phyloP scores from a whole-genome alignment of 2,888 invertebrate species.

The Agrochola macilenta region DNA sequence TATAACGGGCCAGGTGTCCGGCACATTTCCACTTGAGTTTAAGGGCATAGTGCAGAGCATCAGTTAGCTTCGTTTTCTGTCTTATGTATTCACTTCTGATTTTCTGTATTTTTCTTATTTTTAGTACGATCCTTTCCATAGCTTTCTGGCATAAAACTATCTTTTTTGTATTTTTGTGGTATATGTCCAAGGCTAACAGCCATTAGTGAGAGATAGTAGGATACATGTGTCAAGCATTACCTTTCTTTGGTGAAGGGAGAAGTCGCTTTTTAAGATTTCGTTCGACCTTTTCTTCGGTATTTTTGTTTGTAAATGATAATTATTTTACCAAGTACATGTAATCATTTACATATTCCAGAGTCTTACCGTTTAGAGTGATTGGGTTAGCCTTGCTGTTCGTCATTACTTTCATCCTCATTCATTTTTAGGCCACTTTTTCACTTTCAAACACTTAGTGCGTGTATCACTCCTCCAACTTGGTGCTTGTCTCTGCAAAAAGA shows the following conservation, averaged over 20 bases:
- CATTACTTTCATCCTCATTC: background rate
- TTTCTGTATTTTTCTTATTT: background rate
- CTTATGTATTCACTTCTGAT: background rate
- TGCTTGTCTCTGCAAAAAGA: background rate
- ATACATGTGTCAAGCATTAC: background rate
- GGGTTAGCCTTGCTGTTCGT: background rate
- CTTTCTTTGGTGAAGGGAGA: background rate
- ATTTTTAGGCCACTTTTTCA: background rate
- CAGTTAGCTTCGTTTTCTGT: background rate
- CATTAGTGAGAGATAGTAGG: background rate
- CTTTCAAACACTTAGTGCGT: background rate
- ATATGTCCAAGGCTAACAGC: background rate
- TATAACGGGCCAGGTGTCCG: background rate
- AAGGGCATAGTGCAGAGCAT: background rate
- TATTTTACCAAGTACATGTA: background rate
- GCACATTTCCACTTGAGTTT: background rate
- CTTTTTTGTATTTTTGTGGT: background rate
- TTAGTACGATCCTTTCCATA: background rate
- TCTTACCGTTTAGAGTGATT: background rate
- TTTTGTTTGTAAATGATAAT: background rate
- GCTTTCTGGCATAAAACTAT: background rate
- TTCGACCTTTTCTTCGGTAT: background rate
- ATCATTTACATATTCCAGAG: background rate
- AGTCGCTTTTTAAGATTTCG: too few species aligned
- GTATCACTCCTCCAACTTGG: background rate